A percentile compares a stretch with the other conserved stretches of the same genome.
phyloP scores from a whole-genome alignment of 1,140 invertebrate species.

The Bradysia coprophila region DNA sequence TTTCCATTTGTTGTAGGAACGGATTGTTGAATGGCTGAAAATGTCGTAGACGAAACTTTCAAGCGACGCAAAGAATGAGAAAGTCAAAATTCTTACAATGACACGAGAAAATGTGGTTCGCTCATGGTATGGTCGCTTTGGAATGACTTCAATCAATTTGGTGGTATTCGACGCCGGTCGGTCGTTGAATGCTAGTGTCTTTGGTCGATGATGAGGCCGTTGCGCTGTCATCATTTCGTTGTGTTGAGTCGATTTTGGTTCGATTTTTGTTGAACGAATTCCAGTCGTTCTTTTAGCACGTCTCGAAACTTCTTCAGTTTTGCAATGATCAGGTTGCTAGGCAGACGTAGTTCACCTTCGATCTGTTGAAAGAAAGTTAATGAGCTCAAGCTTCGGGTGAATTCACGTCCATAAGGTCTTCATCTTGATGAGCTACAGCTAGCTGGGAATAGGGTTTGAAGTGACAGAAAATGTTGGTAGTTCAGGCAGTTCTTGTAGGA shows the following conservation, averaged over 20 bases:
- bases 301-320: conserved; percentile 13
- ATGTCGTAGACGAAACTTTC: no score
- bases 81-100: not conserved
- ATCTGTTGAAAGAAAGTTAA: conserved; percentile 5
- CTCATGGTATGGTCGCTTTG: conserved; percentile 6
- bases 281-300: conserved; percentile 10
- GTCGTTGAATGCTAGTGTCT: no score
- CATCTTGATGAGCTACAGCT: no score
- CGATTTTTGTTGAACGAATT: conserved; percentile 4
- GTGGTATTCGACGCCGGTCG: no score
- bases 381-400: no score
- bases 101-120: not conserved
- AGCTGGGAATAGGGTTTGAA: no score
- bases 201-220: no score
- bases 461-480: no score
- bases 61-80: not conserved
- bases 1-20: conserved; percentile 32
- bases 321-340: conserved; percentile 10
- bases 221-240: not conserved
- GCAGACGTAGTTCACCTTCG: conserved; percentile 8
- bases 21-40: conserved; percentile 17
- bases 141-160: conserved; percentile 10
- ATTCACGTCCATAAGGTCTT: no score
- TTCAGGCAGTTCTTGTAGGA: no score
- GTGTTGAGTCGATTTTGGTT: not conserved